Evolutionary conservation across 1,140 invertebrate genomes (phyloP).

Genomic region (Prorops nasuta): DNA sequence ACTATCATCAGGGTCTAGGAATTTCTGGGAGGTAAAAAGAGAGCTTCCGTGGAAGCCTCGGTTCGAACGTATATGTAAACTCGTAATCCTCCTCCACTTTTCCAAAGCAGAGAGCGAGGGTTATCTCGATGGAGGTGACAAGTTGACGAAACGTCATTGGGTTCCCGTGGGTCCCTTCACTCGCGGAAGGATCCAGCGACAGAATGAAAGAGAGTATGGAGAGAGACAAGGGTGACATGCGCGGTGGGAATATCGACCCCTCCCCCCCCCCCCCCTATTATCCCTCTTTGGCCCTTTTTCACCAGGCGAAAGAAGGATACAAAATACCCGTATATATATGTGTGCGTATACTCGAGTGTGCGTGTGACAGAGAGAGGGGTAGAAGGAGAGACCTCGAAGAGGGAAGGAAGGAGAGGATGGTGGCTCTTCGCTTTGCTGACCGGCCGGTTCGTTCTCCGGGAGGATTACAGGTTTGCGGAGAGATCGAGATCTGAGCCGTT

Average conservation of each 20-base stretch:
- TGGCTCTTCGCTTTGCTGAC: slow-evolving; percentile 1
- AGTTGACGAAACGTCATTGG: slow-evolving; percentile 36
- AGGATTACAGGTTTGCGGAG: slow-evolving; percentile 55
- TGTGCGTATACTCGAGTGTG: too few species aligned
- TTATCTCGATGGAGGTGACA: slow-evolving; percentile 37
- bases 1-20: not conserved
- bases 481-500: slow-evolving; percentile 52
- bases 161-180: slow-evolving; percentile 27
- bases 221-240: slow-evolving; percentile 33
- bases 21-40: not conserved
- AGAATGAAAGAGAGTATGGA: slow-evolving; percentile 27
- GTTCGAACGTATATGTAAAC: too few species aligned
- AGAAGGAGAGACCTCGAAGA: not conserved
- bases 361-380: slow-evolving; percentile 1
- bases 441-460: slow-evolving; percentile 24
- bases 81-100: too few species aligned
- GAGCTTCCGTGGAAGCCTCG: not conserved
- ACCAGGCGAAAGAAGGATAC: not conserved
- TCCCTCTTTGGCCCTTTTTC: not conserved
- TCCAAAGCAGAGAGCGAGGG: not conserved
- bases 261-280: slow-evolving; percentile 4
- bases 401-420: slow-evolving; percentile 23
- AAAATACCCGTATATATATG: too few species aligned
- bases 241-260: slow-evolving; percentile 29
- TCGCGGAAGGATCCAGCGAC: slow-evolving; percentile 29